A percentile compares a stretch with the other conserved stretches of the same genome.
These are phyloP conservation scores for Asbolus verrucosus DNA, from an alignment of 1,140 invertebrate genomes.

Conservation along the genomic window DNA sequence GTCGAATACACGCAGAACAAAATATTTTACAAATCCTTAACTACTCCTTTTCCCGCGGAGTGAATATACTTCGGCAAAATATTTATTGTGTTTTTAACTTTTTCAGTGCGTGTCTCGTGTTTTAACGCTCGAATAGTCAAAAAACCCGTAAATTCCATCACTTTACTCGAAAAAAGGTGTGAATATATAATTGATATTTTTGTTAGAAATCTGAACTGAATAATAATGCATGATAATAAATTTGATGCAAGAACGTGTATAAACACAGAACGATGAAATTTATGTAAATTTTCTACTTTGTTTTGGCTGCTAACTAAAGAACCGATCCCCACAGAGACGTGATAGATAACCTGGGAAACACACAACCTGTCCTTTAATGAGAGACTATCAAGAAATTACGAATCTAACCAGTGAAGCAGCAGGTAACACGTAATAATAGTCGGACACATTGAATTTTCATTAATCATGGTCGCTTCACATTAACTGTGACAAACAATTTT, in stretches of 20 bases:
- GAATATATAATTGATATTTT: too few relatives aligned
- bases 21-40: too few relatives aligned
- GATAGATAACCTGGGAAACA: conserved; percentile 2
- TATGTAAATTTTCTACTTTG: not conserved
- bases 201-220: not conserved
- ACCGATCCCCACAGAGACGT: not conserved
- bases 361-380: not conserved
- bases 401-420: not conserved
- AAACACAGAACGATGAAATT: not conserved
- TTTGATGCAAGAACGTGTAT: not conserved
- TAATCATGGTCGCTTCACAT: conserved; percentile 4
- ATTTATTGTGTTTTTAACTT: too few relatives aligned
- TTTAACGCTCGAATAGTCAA: too few relatives aligned
- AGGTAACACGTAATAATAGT: conserved; percentile 5
- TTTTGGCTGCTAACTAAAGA: not conserved
- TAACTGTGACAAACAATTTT: not conserved
- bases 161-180: too few relatives aligned
- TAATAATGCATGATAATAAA: not conserved
- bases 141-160: too few relatives aligned
- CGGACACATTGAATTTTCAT: conserved; percentile 4
- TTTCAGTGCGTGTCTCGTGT: too few relatives aligned
- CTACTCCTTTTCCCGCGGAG: too few relatives aligned
- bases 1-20: too few relatives aligned
- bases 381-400: conserved; percentile 4
- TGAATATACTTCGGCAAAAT: too few relatives aligned